Evolutionary conservation across 2,113 vertebrate genomes (phyloP).

Genomic region (Cryptotis parvus): DNA sequence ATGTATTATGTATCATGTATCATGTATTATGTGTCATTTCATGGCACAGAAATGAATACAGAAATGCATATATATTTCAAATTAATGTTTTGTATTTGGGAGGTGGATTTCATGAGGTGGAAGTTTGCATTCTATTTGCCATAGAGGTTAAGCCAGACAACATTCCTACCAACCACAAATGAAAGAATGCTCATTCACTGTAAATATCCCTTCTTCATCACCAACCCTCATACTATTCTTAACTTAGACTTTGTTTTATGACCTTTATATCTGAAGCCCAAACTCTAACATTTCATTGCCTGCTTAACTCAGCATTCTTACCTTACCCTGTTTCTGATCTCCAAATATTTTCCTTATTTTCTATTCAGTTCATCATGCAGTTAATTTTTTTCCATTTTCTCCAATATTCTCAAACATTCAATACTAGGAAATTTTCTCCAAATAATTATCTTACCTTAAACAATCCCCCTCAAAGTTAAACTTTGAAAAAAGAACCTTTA

Average conservation of each 20-base stretch:
- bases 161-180: no score
- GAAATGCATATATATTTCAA: no score
- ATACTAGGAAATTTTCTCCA: not conserved
- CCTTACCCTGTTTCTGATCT: not conserved
- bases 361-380: not conserved
- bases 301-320: not conserved
- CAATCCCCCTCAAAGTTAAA: slow-evolving; percentile 5
- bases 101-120: no score
- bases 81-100: no score
- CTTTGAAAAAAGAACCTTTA: not conserved
- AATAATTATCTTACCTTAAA: slow-evolving; percentile 26
- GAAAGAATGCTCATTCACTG: no score
- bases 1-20: no score
- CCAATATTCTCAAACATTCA: not conserved
- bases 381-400: not conserved
- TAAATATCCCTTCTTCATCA: not conserved
- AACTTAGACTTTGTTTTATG: not conserved
- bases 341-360: slow-evolving; percentile 8
- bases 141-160: no score
- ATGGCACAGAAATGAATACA: no score
- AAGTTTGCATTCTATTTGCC: no score
- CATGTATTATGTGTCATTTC: no score
- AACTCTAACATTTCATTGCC: not conserved
- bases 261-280: not conserved
- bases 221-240: not conserved